Conservation (phyloP, 2,113 vertebrate species). For the Nesoenas mayeri region DNA sequence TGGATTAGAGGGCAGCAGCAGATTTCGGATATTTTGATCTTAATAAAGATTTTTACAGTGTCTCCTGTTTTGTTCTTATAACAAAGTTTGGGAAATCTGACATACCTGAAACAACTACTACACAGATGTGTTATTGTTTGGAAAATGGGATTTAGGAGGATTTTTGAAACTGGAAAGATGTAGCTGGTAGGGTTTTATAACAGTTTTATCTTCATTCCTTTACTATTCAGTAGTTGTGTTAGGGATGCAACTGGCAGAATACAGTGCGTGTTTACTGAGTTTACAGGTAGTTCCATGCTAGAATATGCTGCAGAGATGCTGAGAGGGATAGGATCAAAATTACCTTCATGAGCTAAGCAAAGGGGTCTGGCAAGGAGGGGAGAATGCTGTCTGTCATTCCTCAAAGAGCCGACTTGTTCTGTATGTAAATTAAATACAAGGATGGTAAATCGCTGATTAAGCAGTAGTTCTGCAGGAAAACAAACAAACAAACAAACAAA, state of each 20-base stretch:
- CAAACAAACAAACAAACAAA: not conserved
- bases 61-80: not conserved
- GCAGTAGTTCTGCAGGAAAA: not conserved
- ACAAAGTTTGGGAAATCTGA: not conserved
- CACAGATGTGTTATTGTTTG: not conserved
- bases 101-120: not conserved
- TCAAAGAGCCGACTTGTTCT: not conserved
- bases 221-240: not conserved
- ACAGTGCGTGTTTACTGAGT: not conserved
- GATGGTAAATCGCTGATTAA: not conserved
- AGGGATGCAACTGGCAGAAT: not conserved
- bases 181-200: not conserved
- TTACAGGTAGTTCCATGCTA: not conserved
- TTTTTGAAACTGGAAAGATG: not conserved
- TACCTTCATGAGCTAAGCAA: not conserved
- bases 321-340: not conserved
- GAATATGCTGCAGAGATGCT: not conserved
- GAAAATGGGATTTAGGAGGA: not conserved
- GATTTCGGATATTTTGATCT: not conserved
- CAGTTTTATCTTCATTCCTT: not conserved
- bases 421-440: not conserved
- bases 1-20: not conserved
- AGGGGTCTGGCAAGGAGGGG: not conserved
- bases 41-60: not conserved
- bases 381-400: not conserved